Conservation (phyloP, 2,113 vertebrate species). For the Strix uralensis region DNA sequence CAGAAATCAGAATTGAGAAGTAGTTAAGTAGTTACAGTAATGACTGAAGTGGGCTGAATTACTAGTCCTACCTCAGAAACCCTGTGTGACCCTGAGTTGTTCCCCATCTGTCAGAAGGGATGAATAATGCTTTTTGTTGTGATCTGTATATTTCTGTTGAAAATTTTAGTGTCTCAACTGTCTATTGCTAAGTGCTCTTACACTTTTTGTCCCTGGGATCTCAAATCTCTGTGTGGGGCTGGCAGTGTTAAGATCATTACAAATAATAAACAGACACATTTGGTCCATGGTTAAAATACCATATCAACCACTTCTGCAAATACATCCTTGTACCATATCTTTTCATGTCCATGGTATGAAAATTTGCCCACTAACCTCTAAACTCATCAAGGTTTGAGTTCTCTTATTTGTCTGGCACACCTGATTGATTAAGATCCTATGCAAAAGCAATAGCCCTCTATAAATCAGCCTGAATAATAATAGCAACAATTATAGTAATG, state of each 20-base stretch:
- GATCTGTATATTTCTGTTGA: not conserved
- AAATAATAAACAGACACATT: not conserved
- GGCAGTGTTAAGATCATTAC: not conserved
- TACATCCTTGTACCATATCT: not conserved
- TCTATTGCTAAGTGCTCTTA: not conserved
- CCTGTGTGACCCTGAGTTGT: not conserved
- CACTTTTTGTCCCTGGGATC: not conserved
- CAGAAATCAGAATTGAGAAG: not conserved
- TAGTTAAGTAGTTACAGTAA: not conserved
- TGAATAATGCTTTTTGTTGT: not conserved
- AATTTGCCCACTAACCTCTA: not conserved
- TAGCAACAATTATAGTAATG: slow-evolving; percentile 34
- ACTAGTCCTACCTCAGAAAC: not conserved
- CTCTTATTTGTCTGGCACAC: not conserved
- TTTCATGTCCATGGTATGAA: not conserved
- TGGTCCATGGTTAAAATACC: not conserved
- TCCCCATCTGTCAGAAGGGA: not conserved
- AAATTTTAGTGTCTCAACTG: not conserved
- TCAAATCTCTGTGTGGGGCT: not conserved
- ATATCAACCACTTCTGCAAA: not conserved
- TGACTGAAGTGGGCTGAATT: not conserved
- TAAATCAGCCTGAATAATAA: slow-evolving; percentile 44
- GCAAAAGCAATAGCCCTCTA: not conserved
- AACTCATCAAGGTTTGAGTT: not conserved
- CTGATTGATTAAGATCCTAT: slow-evolving; percentile 5